Evolutionary conservation across 1,140 invertebrate species (phyloP), one percentile per base, ranked within the genome.

Genomic region (Callitettix versicolor): DNA sequence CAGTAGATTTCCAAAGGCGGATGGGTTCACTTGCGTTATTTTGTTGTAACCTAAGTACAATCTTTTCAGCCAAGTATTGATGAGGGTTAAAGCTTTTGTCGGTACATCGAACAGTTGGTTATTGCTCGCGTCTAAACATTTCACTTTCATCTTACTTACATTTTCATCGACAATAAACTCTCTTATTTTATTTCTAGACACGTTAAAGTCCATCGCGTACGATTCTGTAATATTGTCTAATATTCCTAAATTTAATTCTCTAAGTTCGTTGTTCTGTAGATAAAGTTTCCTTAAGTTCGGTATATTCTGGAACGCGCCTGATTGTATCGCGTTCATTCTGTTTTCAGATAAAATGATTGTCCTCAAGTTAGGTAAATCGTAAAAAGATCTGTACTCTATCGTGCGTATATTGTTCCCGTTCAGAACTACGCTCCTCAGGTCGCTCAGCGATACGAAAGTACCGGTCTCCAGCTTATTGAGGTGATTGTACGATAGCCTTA

Each of bases 401-500:
- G 64, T 67, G 58, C 73, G 73, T 56, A 91, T 77, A 66, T 78
- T 77, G 66, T 89, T 89, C 38, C 78, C 81, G 57, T 79, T 79
- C 57, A 88, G 70, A 63, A 83, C 79, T 50, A 88, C 73, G 44
- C 78, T 84, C 67, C 84, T 78, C 59, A 89, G 67, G 49, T 77
- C 76, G 9, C 71, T 69, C 60, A 88, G 70, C 59, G 72, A 72
- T 40, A 71, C 65, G 65, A 88, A 88, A 14, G 81, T 84, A 50
- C 77, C 71, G n/a, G 73, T 65, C 22, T 76, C 72, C 18, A 88
- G 64, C 7, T 64, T 68, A 56, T 76, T 75, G 44, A 88, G 64
- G 55, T 80, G 77, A 69, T 90, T 90, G 62, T 86, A 80, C 4
- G 84, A 82, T 34, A 91, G 69, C 61, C 85, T 75, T 4, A 92